Evolutionary conservation across 2,888 invertebrate species (phyloP).

Genomic region (Exephanes ischioxanthus): DNA sequence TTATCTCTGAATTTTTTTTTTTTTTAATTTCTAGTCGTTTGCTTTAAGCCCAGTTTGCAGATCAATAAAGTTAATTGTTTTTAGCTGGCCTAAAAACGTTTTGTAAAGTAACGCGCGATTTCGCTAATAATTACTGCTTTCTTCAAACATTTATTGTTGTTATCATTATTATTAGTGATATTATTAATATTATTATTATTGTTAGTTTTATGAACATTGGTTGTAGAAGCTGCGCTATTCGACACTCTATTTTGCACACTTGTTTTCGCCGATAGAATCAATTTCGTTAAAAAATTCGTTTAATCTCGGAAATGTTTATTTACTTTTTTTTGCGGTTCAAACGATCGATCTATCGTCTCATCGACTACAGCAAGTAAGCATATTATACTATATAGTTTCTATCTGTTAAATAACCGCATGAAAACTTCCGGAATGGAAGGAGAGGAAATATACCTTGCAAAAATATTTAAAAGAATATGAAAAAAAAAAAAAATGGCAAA

Average conservation of each 20-base stretch:
- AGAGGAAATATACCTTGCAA: conserved; percentile 56
- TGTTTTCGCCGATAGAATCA: background rate
- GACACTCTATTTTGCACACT: conserved; percentile 7
- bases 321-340: background rate
- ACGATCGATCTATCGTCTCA: conserved; percentile 47
- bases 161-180: conserved; percentile 2
- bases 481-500: conserved; percentile 11
- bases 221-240: background rate
- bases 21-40: conserved; percentile 49
- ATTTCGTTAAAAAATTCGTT: background rate
- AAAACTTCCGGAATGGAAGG: conserved; percentile 42
- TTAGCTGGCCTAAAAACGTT: conserved; percentile 81
- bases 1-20: background rate
- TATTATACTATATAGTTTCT: conserved; percentile 51
- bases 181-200: background rate
- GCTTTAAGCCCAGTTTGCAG: conserved; percentile 23
- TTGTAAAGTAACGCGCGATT: conserved; percentile 25
- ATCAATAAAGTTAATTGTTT: conserved; percentile 72
- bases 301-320: background rate
- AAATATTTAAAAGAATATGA: conserved; percentile 31
- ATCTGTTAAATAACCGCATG: conserved; percentile 50
- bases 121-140: conserved; percentile 34
- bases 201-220: background rate
- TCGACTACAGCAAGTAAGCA: conserved; percentile 48
- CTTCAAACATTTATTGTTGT: conserved; percentile 19